Evolutionary conservation across 2,888 invertebrate species (phyloP), one percentile per base, ranked within the genome.

Genomic region (Balanococcus diminutus): DNA sequence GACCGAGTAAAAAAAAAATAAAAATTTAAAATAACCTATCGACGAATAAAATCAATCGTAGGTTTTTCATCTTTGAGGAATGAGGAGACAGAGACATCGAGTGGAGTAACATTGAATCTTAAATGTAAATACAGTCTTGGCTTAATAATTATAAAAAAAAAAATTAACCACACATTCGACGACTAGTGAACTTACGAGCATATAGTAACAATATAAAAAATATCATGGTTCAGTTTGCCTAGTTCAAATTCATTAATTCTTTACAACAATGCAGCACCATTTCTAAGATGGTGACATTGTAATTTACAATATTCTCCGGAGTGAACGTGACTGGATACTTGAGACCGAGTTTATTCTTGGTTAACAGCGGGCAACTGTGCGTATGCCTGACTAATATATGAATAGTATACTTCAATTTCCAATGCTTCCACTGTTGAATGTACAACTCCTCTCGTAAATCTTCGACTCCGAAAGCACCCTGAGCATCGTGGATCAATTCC

Each of bases 381-480:
- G 87, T 86, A 86, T 90, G 90, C 25, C 90, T 87, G 36, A 88
- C 88, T 28, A 90, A 87, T 22, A 90, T 88, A 88, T 90, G 90
- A 67, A 90, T 88, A 0, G 89, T 88, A 84, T 89, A 89, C 79
- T 89, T 89, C 9, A 87, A 81, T 39, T 88, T 88, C 90, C 90
- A 90, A 4, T 89, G 88, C 16, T 87, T 87, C 89, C 89, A 89
- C 19, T 85, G 72, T 16, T 87, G 86, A 2, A 88, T 87, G 87
- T 89, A 88, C 3, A 88, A 86, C 79, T 89, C 87, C 5, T 87
- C 87, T 9, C 88, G 86, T n/a, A 89, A 87, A 87, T 89, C 89
- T 4, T 90, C 89, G 11, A 84, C 84, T 4, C 90, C 90, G 87
- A 90, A 89, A 19, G 88, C 86, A 36, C 87, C 87, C 25, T 88